phyloP scores from a whole-genome alignment of 2,797 vertebrate genomes.

The Chaenodraco wilsoni region DNA sequence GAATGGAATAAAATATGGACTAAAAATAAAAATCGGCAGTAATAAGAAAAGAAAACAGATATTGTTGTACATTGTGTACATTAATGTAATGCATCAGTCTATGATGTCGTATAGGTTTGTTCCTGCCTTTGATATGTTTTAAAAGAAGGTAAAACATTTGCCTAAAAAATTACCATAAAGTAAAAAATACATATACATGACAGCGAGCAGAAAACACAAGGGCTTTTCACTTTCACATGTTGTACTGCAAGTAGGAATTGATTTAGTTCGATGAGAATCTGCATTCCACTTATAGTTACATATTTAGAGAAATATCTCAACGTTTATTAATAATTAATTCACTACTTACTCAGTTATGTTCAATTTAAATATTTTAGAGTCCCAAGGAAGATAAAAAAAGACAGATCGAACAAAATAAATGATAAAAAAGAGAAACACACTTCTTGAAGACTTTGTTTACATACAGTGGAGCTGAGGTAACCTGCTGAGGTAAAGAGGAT shows the following conservation, averaged over 20 bases:
- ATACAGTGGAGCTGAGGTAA: neutral
- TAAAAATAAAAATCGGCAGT: no score
- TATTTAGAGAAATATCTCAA: constrained; percentile 8
- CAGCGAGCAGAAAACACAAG: constrained; percentile 5
- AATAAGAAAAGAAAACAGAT: no score
- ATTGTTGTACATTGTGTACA: no score
- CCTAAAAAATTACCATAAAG: neutral
- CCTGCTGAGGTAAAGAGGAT: neutral
- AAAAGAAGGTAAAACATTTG: constrained; percentile 5
- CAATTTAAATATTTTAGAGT: neutral
- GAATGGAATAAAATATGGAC: no score
- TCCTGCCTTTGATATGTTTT: neutral
- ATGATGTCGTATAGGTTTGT: neutral
- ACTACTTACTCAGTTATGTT: neutral
- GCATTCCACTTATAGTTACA: neutral
- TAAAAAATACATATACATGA: neutral
- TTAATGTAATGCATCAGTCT: no score
- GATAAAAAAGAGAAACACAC: constrained; percentile 5
- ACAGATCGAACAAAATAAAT: neutral
- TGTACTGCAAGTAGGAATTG: neutral
- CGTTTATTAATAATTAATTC: neutral
- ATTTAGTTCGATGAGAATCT: neutral
- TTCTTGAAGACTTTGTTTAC: neutral
- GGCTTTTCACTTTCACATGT: neutral
- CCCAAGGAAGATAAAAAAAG: neutral